Base-by-base conservation (phyloP, 1,140 invertebrate genomes). In the Micrasema minimum region DNA sequence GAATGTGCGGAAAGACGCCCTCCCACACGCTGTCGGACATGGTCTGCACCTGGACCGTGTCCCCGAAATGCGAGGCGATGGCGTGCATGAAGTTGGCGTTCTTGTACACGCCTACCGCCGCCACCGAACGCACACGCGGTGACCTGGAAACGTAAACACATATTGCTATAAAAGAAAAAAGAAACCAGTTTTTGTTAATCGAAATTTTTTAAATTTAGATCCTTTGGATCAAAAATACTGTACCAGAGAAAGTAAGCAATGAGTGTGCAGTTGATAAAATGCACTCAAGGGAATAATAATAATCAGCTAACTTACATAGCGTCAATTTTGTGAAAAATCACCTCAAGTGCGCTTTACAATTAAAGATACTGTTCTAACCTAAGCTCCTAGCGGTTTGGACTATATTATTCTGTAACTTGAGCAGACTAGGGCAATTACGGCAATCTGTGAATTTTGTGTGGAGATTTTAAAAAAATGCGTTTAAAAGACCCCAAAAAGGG, bases 21-120 rank as follows among this genome's bases (percentile, higher is more conserved):
- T 96, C 93, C 86, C 90, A 96, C 64, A 92, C 82, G 72, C 88
- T 88, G 69, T 93, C 93, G 75, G 92, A 92, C 78, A 89, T 88
- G 61, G 94, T 94, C 79, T 92, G 89, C 71, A 96, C 90, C 81
- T 93, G 89, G 26, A 93, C 92, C 73, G 88, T 85, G 80, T 93
- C 93, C 71, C 94, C 94, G 62, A 96, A 90, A 79, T 94, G 89
- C 76, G 90, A 89, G 69, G 92, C 92, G 50, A 91, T 89, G 18
- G 92, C 89, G 85, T 95, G 92, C 91, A 95, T 94, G 80, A 95
- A 94, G 80, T 91, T 89, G 70, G 89, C 87, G 87, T 96, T 96
- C 75, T 89, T 92, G 80, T 96, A 96, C 26, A 96, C 90, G 69
- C 94, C 94, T 79, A 95, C 93, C 20, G 90, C 87, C 72, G 87